Evolutionary conservation across 1,140 invertebrate species (phyloP).

Genomic region (Macrostomum lignano): DNA sequence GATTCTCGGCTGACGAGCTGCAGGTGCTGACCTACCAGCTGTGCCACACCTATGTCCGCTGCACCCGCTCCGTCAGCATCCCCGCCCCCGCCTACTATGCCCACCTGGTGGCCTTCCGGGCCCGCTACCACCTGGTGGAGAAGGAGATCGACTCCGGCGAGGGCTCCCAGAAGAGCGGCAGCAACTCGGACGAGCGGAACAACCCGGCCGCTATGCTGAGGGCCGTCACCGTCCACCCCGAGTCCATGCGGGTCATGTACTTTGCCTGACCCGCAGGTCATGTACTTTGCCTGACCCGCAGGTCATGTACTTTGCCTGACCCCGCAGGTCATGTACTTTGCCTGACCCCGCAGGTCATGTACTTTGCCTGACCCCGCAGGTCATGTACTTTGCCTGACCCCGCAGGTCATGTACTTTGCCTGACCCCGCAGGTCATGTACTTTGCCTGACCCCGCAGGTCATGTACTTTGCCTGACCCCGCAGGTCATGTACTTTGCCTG

Average conservation of each 20-base stretch:
- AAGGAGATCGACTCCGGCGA: conserved; percentile 61
- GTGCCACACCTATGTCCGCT: conserved; percentile 98
- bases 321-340: too few relatives aligned
- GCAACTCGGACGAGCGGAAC: conserved; percentile 78
- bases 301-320: too few relatives aligned
- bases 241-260: conserved; percentile 97
- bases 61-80: conserved; percentile 89
- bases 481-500: too few relatives aligned
- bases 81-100: conserved; percentile 98
- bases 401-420: too few relatives aligned
- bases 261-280: conserved; percentile 56
- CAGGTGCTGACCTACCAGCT: conserved; percentile 95
- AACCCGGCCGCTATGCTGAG: conserved; percentile 84
- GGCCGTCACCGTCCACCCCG: conserved; percentile 90
- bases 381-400: too few relatives aligned
- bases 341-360: too few relatives aligned
- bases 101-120: conserved; percentile 89
- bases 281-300: too few relatives aligned
- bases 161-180: conserved; percentile 81
- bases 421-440: too few relatives aligned
- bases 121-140: conserved; percentile 92
- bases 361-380: too few relatives aligned
- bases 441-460: too few relatives aligned
- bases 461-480: too few relatives aligned
- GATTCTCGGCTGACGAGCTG: conserved; percentile 83